Conservation (phyloP, 2,113 vertebrate genomes). For the Ovibos moschatus region DNA sequence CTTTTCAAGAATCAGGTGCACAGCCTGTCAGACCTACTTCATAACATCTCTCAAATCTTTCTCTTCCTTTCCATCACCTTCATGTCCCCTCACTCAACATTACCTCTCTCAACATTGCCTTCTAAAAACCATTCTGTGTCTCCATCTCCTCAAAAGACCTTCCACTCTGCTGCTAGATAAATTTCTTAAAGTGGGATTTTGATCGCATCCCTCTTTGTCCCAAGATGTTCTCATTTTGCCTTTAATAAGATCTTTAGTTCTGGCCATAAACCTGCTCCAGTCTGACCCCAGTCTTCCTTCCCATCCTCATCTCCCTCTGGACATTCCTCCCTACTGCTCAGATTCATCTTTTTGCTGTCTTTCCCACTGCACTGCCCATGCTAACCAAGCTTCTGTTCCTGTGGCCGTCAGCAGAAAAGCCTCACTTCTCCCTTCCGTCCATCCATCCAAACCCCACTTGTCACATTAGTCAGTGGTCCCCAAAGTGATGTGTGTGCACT, state of each 20-base stretch:
- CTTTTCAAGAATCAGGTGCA: neutral
- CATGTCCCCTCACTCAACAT: neutral
- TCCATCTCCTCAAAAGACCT: neutral
- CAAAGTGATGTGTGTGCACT: neutral
- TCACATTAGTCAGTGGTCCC: neutral
- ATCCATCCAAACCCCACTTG: neutral
- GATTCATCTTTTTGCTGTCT: neutral
- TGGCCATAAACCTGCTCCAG: neutral
- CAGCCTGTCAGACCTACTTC: neutral
- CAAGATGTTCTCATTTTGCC: neutral
- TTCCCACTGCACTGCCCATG: no score
- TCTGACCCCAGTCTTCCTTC: neutral
- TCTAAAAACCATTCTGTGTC: neutral
- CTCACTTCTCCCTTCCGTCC: no score
- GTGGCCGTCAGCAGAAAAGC: neutral
- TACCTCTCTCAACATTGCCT: neutral
- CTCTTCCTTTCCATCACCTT: neutral
- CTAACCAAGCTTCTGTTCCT: neutral
- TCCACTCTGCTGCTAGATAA: neutral
- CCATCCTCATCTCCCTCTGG: neutral
- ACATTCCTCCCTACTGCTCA: no score
- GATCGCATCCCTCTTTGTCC: neutral
- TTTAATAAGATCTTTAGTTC: neutral
- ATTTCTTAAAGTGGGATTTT: neutral
- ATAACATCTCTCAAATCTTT: neutral